Conservation (phyloP, 2,888 invertebrate genomes). For the Uloborus plumipes region DNA sequence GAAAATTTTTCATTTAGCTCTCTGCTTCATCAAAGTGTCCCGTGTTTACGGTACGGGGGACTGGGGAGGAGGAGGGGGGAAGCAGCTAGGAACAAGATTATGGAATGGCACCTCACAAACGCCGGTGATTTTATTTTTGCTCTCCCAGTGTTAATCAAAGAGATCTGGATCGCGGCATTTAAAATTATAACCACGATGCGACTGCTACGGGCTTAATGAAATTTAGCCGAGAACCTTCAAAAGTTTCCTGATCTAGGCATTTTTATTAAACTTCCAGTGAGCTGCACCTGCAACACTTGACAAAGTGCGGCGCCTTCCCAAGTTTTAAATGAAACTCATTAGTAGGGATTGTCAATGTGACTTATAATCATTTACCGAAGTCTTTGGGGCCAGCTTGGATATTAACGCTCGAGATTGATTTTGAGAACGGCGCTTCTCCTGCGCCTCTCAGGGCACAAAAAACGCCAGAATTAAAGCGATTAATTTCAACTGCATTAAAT, state of each 20-base stretch:
- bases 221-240: constrained; percentile 62
- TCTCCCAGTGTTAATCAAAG: constrained; percentile 60
- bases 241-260: constrained; percentile 61
- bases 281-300: constrained; percentile 63
- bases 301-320: constrained; percentile 58
- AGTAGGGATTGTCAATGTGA: constrained; percentile 61
- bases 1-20: constrained; percentile 63
- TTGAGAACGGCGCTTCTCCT: constrained; percentile 21
- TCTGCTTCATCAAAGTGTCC: constrained; percentile 61
- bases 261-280: constrained; percentile 62
- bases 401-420: constrained; percentile 62
- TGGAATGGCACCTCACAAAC: constrained; percentile 44
- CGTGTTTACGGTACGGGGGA: constrained; percentile 55
- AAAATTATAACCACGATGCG: constrained; percentile 62
- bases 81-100: constrained; percentile 44
- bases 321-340: constrained; percentile 64
- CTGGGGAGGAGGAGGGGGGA: constrained; percentile 15
- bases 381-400: constrained; percentile 43
- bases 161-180: constrained; percentile 59
- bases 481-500: constrained; percentile 60
- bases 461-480: constrained; percentile 60
- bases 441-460: constrained; percentile 24
- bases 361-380: constrained; percentile 64
- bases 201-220: constrained; percentile 55
- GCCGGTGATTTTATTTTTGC: constrained; percentile 43